These are phyloP conservation scores for Drepanosiphum platanoidis DNA, from an alignment of 2,888 invertebrate genomes.

Conservation along the genomic window DNA sequence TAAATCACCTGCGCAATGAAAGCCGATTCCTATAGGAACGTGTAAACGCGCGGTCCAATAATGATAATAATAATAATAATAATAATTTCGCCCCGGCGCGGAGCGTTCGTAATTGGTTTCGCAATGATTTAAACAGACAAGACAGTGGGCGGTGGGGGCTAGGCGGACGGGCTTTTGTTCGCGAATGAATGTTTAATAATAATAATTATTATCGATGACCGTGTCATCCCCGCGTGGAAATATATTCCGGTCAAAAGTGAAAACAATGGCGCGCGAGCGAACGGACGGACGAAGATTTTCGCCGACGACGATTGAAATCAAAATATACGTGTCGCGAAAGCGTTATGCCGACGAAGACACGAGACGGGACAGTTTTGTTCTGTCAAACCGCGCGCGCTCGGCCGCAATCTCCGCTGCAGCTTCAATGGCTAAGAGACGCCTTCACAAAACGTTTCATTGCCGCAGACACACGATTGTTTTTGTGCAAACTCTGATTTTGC, in stretches of 20 bases:
- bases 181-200: conserved; percentile 20
- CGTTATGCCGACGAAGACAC: background rate
- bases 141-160: background rate
- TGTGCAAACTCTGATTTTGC: too few relatives aligned
- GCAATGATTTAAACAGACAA: background rate
- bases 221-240: background rate
- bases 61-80: too few relatives aligned
- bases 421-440: too few relatives aligned
- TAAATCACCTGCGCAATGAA: conserved; percentile 24
- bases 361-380: background rate
- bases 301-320: conserved; percentile 1
- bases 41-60: background rate
- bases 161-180: conserved; percentile 6
- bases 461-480: too few relatives aligned
- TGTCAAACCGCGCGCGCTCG: background rate
- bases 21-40: background rate
- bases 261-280: background rate
- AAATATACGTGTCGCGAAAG: background rate
- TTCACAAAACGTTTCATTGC: too few relatives aligned
- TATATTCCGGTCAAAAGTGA: background rate
- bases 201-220: background rate
- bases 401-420: background rate
- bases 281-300: background rate
- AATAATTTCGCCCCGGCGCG: conserved; percentile 2
- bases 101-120: conserved; percentile 28